A percentile compares a stretch with the other conserved stretches of the same genome.
These are phyloP conservation scores for Clavelina lepadiformis DNA, from an alignment of 23 tunicate species.

Conservation along the genomic window DNA sequence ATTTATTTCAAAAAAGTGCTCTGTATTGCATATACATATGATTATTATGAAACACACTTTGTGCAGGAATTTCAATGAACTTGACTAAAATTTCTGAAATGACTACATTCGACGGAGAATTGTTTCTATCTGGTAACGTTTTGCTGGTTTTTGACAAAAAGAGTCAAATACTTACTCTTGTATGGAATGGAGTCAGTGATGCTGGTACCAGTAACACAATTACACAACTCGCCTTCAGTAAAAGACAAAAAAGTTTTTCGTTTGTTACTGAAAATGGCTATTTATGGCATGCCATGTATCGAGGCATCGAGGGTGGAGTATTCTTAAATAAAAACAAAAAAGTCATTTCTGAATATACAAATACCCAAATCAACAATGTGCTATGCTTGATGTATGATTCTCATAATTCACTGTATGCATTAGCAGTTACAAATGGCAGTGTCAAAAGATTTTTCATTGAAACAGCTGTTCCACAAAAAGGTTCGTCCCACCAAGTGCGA, in stretches of 20 bases:
- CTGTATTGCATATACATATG: no score
- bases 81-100: conserved; percentile 20
- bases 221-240: conserved; percentile 21
- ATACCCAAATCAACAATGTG: background rate
- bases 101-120: conserved; percentile 16
- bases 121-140: conserved; percentile 42
- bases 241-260: conserved; percentile 5
- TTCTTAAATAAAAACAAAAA: background rate
- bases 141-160: conserved; percentile 34
- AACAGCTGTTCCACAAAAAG: conserved; percentile 2
- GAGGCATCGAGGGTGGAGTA: background rate
- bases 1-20: no score
- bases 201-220: background rate
- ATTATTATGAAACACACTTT: background rate
- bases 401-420: conserved; percentile 1
- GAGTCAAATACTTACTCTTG: conserved; percentile 1
- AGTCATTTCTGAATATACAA: background rate
- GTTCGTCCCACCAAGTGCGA: background rate
- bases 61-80: conserved; percentile 12
- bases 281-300: conserved; percentile 15
- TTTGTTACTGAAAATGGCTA: conserved; percentile 18
- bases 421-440: background rate
- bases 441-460: conserved; percentile 5
- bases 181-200: background rate
- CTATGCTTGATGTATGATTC: conserved; percentile 5